Conservation (phyloP, 2,797 vertebrate species). For the Cephalopachus bancanus region DNA sequence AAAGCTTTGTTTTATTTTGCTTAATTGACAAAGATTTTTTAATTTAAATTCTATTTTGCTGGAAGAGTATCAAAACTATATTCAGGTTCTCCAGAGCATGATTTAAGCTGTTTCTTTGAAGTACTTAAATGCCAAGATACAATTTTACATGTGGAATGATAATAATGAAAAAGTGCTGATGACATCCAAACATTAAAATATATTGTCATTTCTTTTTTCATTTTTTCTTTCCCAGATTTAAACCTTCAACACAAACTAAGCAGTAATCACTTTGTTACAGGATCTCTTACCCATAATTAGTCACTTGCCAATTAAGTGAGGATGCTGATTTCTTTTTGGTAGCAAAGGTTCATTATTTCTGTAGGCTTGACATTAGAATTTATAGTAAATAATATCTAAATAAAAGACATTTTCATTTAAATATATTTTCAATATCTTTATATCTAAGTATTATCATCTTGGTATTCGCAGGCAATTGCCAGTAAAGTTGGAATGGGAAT, state of each 20-base stretch:
- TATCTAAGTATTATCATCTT: conserved; percentile 49
- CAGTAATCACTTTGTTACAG: not conserved
- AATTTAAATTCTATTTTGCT: not conserved
- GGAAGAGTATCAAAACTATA: not conserved
- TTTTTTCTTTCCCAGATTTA: not conserved
- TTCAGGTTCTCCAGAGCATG: conserved; percentile 11
- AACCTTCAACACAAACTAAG: conserved; percentile 14
- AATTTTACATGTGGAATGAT: not conserved
- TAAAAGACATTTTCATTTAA: not conserved
- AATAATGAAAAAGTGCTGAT: not conserved
- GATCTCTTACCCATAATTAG: not conserved
- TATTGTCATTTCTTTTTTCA: not conserved
- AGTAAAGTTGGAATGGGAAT: conserved; percentile 32
- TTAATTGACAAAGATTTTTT: conserved; percentile 37
- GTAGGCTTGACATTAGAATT: conserved; percentile 10
- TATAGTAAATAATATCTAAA: conserved; percentile 29
- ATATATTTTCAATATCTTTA: not conserved
- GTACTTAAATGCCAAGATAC: not conserved
- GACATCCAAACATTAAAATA: not conserved
- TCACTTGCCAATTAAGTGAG: conserved; percentile 10
- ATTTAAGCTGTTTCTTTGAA: conserved; percentile 11
- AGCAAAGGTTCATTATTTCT: not conserved
- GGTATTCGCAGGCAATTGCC: not conserved
- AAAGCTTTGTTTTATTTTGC: conserved; percentile 56
- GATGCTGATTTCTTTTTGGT: not conserved